These are phyloP conservation scores for Chondrilla cf. caribensis DNA, from an alignment of 37 sponge, comb jelly and placozoan genomes.

Conservation along the genomic window DNA sequence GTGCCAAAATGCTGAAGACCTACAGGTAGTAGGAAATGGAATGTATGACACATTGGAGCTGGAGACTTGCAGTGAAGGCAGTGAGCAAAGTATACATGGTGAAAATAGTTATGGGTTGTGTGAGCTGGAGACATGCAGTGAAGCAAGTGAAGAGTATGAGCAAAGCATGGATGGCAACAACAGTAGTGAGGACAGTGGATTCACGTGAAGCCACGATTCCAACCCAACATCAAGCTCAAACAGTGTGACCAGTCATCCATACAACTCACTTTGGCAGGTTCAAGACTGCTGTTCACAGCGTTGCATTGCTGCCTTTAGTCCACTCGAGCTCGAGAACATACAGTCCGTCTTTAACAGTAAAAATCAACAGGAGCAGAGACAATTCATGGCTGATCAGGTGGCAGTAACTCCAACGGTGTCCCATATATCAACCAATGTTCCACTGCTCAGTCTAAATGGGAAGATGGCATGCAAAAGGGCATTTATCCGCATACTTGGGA, in stretches of 20 bases:
- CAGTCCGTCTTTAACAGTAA: not conserved
- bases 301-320: not conserved
- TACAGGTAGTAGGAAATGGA: not conserved
- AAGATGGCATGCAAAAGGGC: not conserved
- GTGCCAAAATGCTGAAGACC: not conserved
- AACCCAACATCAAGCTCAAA: too few relatives aligned
- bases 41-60: not conserved
- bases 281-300: not conserved
- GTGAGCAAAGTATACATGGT: not conserved
- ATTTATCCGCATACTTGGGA: not conserved
- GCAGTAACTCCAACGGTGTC: not conserved
- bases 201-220: not conserved
- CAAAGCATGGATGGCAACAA: not conserved
- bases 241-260: not conserved
- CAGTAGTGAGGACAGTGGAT: not conserved
- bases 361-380: not conserved
- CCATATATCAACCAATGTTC: not conserved
- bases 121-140: conserved; percentile 19
- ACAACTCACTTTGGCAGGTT: not conserved
- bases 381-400: conserved; percentile 8
- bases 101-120: not conserved
- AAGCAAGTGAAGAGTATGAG: not conserved
- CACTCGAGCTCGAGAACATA: not conserved
- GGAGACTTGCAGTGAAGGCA: not conserved
- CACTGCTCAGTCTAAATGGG: not conserved